phyloP scores from a whole-genome alignment of 2,797 vertebrate genomes.

The Psittacula derbiana region DNA sequence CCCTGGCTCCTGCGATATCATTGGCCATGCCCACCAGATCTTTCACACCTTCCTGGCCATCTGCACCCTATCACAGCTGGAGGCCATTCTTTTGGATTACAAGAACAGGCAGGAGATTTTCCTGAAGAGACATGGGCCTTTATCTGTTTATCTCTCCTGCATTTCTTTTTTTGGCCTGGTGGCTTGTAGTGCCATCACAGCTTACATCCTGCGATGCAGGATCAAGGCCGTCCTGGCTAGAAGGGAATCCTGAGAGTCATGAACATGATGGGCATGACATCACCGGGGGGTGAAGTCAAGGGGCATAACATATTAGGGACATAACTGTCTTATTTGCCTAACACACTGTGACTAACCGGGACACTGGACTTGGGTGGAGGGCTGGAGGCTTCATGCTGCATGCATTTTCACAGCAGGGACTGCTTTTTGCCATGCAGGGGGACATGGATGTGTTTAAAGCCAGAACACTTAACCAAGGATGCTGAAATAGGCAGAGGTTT shows the following conservation, averaged over 20 bases:
- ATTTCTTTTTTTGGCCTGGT: slow-evolving; percentile 80
- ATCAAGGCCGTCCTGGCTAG: slow-evolving; percentile 75
- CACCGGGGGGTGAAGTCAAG: background rate
- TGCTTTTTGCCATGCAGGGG: background rate
- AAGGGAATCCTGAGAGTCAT: slow-evolving; percentile 71
- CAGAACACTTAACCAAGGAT: slow-evolving; percentile 42
- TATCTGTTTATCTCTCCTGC: slow-evolving; percentile 78
- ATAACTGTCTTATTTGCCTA: slow-evolving; percentile 52
- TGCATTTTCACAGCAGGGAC: slow-evolving; percentile 34
- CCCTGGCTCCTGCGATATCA: slow-evolving; percentile 87
- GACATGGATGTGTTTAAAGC: background rate
- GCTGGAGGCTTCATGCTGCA: background rate
- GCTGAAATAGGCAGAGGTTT: slow-evolving; percentile 59
- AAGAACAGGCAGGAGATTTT: slow-evolving; percentile 76
- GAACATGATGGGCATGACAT: accelerated
- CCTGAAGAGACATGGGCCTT: slow-evolving; percentile 77
- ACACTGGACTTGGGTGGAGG: background rate
- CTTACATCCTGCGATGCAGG: slow-evolving; percentile 74
- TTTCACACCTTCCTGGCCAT: slow-evolving; percentile 88
- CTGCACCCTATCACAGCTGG: slow-evolving; percentile 89
- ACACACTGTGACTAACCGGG: slow-evolving; percentile 29
- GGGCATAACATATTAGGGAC: slow-evolving; percentile 44
- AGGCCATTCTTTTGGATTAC: slow-evolving; percentile 89
- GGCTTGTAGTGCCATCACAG: slow-evolving; percentile 79
- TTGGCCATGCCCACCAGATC: slow-evolving; percentile 92